Conservation (phyloP, 1,140 invertebrate species). For the Zaprionus taronus region DNA sequence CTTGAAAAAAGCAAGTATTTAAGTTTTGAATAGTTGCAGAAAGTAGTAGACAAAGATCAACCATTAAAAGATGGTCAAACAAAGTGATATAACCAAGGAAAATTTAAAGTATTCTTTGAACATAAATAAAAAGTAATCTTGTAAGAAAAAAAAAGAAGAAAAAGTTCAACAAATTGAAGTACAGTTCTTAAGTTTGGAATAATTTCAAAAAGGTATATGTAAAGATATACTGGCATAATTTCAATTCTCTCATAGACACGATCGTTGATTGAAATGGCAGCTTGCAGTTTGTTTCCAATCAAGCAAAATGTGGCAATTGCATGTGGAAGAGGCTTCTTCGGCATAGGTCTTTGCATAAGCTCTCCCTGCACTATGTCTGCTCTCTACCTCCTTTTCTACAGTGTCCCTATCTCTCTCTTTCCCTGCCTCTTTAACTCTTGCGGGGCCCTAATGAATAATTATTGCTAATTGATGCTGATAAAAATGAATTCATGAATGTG, state of each 20-base stretch:
- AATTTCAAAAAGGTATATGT: neutral
- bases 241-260: neutral
- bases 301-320: neutral
- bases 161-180: neutral
- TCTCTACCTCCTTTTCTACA: neutral
- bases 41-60: too few species aligned
- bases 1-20: too few species aligned
- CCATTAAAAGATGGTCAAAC: too few species aligned
- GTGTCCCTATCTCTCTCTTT: neutral
- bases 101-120: too few species aligned
- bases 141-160: too few species aligned
- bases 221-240: neutral
- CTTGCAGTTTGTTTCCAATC: neutral
- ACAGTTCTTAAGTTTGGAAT: neutral
- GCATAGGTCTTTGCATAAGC: neutral
- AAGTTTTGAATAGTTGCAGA: too few species aligned
- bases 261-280: constrained; percentile 1
- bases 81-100: too few species aligned
- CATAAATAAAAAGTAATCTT: too few species aligned
- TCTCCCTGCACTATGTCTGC: neutral
- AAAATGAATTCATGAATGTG: constrained; percentile 77
- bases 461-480: constrained; percentile 80
- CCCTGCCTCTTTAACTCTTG: neutral
- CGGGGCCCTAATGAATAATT: constrained; percentile 66
- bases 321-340: neutral